Base-by-base conservation (phyloP, 2,113 vertebrate species). In the Sander lucioperca region DNA sequence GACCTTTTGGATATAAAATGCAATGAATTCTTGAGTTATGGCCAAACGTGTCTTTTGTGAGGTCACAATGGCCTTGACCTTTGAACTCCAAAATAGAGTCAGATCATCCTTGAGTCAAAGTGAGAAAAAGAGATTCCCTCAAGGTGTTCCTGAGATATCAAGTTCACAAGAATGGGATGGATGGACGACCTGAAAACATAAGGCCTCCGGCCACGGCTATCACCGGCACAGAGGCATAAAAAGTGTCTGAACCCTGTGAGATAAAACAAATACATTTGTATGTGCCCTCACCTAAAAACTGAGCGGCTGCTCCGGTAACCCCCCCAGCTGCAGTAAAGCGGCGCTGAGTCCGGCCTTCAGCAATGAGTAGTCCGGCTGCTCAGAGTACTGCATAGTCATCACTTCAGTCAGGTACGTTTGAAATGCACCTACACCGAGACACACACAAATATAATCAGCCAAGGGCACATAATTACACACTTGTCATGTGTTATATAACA, bases 301-400 rank as follows among this genome's bases (percentile, higher is more conserved):
- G 1, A 96, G 80, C 0, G 85, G 85, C 57, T 91, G 73, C 50
- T 92, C 86, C 64, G 89, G 30, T 0, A 87, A 85, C 2, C 84
- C 93, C 1, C 88, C 95, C 73, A 96, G 91, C 71, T 93, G 88
- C 48, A 91, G 86, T 27, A 99, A 91, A 0, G 89, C 77, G 0
- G 64, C 77, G n/a, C 64, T 81, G 36, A 99, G 93, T 15, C 47
- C 86, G 0, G 47, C 89, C 79, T 88, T 94, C 73, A 99, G 93
- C 0, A 14, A 56, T 0, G 69, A 1, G 0, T 99, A 99, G 90
- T 96, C 77, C 0, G 97, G 98, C 88, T 95, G 91, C 90, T 97
- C 96, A 0, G 95, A 89, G 0, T 98, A 99, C 66, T 88, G 73
- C 21, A 99, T 95, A 6, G 77, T 74, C 95, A 94, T 92, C 51